Conservation (phyloP, 2,797 vertebrate genomes). For the Cuculus canorus region DNA sequence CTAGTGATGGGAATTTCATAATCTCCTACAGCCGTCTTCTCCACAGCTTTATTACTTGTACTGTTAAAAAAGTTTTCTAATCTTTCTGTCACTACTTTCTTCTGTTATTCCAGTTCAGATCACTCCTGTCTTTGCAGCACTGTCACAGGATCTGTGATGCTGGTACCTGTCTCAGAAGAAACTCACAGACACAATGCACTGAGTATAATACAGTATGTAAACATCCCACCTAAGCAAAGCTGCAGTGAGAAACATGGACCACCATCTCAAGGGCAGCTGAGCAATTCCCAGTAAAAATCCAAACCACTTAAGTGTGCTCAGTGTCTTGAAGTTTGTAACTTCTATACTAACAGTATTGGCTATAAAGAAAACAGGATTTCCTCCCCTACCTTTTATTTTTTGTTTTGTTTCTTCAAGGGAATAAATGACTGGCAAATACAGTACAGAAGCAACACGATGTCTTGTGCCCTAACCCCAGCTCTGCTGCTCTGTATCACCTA, state of each 20-base stretch:
- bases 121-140: background rate
- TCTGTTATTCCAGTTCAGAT: background rate
- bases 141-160: accelerated
- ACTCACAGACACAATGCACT: background rate
- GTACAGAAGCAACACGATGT: background rate
- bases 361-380: background rate
- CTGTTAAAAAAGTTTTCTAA: background rate
- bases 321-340: background rate
- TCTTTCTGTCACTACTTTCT: background rate
- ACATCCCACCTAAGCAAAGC: background rate
- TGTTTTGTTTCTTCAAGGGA: too few species aligned
- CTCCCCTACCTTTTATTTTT: background rate
- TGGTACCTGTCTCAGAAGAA: background rate
- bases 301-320: background rate
- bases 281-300: background rate
- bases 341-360: background rate
- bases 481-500: background rate
- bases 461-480: background rate
- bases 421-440: background rate
- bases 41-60: background rate
- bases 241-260: background rate
- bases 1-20: background rate
- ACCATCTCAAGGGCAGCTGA: background rate
- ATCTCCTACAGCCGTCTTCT: background rate
- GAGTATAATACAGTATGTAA: background rate